Base-by-base conservation (phyloP, 2,888 invertebrate species). In the Apantesis nais region DNA sequence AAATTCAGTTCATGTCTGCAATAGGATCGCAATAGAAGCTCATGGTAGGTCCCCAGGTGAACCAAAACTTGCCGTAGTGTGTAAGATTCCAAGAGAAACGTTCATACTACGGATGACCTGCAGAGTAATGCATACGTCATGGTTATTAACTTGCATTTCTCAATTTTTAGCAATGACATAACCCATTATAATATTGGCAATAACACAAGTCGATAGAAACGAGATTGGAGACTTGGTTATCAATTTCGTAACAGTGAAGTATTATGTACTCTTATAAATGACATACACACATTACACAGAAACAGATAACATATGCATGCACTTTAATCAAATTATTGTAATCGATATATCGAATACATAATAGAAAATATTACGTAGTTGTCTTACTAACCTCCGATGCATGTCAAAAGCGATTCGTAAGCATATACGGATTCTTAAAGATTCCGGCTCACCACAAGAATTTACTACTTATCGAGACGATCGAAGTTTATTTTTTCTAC, bases 361-460 rank as follows among this genome's bases (percentile, higher is more conserved):
- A 16, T 14, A 58, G 29, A 29, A 58, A 58, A 58, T 58, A 58
- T 58, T 58, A 25, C 16, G 29, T 58, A 58, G 14, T 58, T 29
- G 16, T 29, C 58, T 58, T 58, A 14, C 22, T 41, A 67, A 39
- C 31, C 41, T 61, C 16, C 4, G 16, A 60, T 62, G 48, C 67
- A 37, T 67, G 22, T 52, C 62, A 52, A 84, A 81, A 84, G 69
- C 74, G 72, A 70, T 79, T 85, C 75, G 82, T 86, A 86, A 83
- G 84, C 83, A 78, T 79, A 85, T 80, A 80, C 88, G 87, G 88
- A 89, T 93, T 93, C 93, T 90, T 84, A 72, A 91, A 93, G 90
- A 92, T 90, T 91, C 89, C 90, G 89, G 87, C 84, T 90, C 85
- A 82, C 84, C 92, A 91, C 89, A 68, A 85, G 92, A 90, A 91